These are phyloP conservation scores for Tenthredo distinguenda DNA, from an alignment of 2,888 invertebrate species.

Conservation along the genomic window DNA sequence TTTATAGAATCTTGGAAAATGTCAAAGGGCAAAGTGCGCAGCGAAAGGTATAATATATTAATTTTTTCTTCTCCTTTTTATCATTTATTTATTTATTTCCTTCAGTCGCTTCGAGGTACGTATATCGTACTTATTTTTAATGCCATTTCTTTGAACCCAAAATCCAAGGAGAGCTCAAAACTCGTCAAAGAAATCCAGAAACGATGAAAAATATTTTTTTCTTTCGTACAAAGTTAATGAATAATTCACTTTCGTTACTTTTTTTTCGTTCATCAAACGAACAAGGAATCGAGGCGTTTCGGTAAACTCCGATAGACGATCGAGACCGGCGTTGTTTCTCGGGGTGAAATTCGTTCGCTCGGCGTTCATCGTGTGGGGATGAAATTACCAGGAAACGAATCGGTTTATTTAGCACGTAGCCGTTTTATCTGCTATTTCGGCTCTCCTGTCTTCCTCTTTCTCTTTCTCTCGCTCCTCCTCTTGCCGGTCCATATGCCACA, in stretches of 20 bases:
- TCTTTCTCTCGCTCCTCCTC: neutral
- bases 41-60: conserved; percentile 11
- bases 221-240: neutral
- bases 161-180: no score
- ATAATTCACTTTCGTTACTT: neutral
- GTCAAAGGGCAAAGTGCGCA: neutral
- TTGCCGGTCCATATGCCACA: neutral
- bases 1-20: conserved; percentile 18
- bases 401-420: conserved; percentile 46
- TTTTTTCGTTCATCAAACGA: neutral
- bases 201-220: neutral
- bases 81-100: neutral
- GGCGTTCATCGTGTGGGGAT: conserved; percentile 21
- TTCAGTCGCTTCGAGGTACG: neutral
- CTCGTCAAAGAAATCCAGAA: neutral
- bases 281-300: neutral
- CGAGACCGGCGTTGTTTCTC: neutral
- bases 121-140: neutral
- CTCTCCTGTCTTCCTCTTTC: neutral
- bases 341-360: conserved; percentile 12
- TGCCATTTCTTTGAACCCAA: neutral
- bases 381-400: conserved; percentile 48
- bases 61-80: neutral
- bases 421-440: conserved; percentile 43
- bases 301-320: neutral